phyloP scores from a whole-genome alignment of 2,113 vertebrate genomes.

The Athene noctua region DNA sequence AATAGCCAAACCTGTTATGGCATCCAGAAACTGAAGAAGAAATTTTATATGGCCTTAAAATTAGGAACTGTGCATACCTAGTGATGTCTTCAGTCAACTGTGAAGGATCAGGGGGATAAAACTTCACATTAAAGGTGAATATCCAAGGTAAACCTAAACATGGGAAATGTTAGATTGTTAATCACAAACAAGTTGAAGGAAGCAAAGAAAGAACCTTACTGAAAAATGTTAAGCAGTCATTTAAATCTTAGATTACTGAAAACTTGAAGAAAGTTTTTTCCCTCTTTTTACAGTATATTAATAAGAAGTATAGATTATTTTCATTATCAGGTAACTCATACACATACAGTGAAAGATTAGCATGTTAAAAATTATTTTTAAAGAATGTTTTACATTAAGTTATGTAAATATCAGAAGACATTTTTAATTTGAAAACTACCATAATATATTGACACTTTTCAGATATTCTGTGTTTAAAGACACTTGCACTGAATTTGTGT shows the following conservation, averaged over 20 bases:
- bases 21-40: background rate
- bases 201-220: background rate
- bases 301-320: background rate
- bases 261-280: background rate
- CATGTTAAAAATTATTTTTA: background rate
- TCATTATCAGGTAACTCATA: background rate
- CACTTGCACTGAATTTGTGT: background rate
- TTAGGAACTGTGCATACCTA: slow-evolving; percentile 76
- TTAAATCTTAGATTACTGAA: background rate
- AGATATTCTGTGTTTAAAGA: background rate
- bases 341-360: background rate
- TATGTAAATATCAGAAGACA: background rate
- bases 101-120: slow-evolving; percentile 97
- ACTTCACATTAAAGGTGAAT: slow-evolving; percentile 96
- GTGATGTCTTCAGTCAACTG: slow-evolving; percentile 95
- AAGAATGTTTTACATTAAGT: background rate
- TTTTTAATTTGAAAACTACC: background rate
- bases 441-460: background rate
- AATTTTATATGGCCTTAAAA: background rate
- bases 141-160: slow-evolving; percentile 90
- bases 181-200: background rate
- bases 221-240: background rate
- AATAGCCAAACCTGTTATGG: background rate
- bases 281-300: background rate
- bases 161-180: background rate